Evolutionary conservation across 2,797 vertebrate genomes (phyloP), one percentile per base, ranked within the genome.

Genomic region (Pygocentrus nattereri): DNA sequence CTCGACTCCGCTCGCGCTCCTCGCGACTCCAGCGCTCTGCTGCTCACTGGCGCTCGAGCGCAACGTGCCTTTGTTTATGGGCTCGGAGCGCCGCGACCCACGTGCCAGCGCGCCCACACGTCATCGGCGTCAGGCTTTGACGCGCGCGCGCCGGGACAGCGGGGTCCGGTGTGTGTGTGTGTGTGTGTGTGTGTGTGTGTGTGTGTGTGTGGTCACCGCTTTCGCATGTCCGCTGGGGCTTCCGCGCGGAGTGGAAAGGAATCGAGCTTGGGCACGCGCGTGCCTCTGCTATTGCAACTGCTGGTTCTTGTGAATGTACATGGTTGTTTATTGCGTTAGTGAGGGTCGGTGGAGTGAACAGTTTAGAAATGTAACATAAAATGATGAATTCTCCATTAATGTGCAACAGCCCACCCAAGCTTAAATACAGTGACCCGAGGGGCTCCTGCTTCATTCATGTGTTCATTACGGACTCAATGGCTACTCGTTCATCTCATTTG

Each of bases 1-100:
- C 23, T n/a, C 2, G 5, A n/a, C n/a, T n/a, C n/a, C n/a, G n/a
- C n/a, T n/a, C n/a, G 47, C n/a, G 31, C 25, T 58, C 68, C 30
- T 54, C 76, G 69, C 27, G 18, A 16, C 19, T 41, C 11, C 18
- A 12, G 18, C 38, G 10, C 67, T 44, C 47, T 31, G 76, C 71
- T 38, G 77, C 72, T 41, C 38, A 25, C 92, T 94, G 93, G 89
- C 92, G 91, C 89, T 88, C 76, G 89, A 81, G 84, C 82, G 82
- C 96, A 97, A 97, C 96, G 96, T 97, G 96, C 95, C 96, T 98
- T 97, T 98, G 96, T 97, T 97, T 96, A 96, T 95, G 95, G 94
- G 93, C 92, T 91, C 93, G 86, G 88, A 91, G 89, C 87, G 90
- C 91, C 87, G 83, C 91, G 85, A 90, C 91, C 86, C 91, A 90